These are phyloP conservation scores for Cyaniris semiargus DNA, from an alignment of 2,888 invertebrate species.

Conservation along the genomic window DNA sequence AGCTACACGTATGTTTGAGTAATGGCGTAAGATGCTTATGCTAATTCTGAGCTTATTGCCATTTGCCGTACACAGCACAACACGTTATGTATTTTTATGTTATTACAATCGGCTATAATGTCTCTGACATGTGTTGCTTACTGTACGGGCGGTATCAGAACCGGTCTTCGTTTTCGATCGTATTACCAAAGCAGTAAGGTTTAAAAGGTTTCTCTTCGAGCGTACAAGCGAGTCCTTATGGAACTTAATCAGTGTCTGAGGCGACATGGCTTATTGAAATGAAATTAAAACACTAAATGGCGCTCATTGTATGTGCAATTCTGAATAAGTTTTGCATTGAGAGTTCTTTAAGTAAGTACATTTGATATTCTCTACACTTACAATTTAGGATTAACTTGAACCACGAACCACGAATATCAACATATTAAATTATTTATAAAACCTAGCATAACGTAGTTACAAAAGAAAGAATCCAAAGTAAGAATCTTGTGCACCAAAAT, in stretches of 20 bases:
- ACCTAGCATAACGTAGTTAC: neutral
- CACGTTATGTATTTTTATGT: conserved; percentile 40
- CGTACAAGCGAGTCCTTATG: conserved; percentile 56
- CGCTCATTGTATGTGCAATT: conserved; percentile 52
- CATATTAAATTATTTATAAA: neutral
- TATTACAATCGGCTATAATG: conserved; percentile 27
- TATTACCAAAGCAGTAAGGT: neutral
- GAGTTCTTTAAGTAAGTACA: neutral
- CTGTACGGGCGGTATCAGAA: conserved; percentile 7
- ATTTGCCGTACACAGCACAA: conserved; percentile 45
- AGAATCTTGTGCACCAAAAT: too few species aligned
- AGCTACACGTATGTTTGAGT: conserved; percentile 46
- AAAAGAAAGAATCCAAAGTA: neutral
- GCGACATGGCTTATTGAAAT: conserved; percentile 75
- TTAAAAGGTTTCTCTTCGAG: neutral
- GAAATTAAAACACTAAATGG: conserved; percentile 68
- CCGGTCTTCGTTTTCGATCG: neutral
- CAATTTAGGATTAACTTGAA: neutral
- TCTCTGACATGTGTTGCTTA: conserved; percentile 26
- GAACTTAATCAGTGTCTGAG: conserved; percentile 70
- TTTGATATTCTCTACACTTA: neutral
- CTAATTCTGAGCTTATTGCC: conserved; percentile 56
- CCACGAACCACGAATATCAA: neutral
- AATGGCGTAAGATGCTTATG: conserved; percentile 65
- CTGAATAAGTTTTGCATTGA: conserved; percentile 42